Percentiles rank a stretch among this genome's conserved stretches.
Evolutionary conservation across 2,888 invertebrate genomes (phyloP).

Genomic region (Sarcophaga variegata): DNA sequence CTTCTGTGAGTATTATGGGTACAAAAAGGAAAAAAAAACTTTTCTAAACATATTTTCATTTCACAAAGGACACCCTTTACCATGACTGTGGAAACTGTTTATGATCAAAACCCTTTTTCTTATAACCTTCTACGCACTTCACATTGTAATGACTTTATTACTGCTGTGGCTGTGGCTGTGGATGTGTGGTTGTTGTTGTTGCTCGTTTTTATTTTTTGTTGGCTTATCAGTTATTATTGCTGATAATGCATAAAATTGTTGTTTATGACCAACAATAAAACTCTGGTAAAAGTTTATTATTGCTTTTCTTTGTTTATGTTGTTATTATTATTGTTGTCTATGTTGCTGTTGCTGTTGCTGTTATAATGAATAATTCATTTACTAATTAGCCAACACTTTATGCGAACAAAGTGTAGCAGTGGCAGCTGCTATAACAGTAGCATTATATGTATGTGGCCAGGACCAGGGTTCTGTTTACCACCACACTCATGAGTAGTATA

Average conservation of each 20-base stretch:
- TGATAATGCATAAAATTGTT: slow-evolving; percentile 35
- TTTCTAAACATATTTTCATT: no score
- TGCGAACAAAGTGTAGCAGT: background rate
- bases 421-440: background rate
- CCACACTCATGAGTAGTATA: background rate
- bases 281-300: slow-evolving; percentile 34
- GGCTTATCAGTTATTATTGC: slow-evolving; percentile 16
- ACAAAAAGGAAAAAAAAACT: no score
- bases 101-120: background rate
- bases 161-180: background rate
- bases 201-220: slow-evolving; percentile 11
- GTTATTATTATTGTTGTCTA: slow-evolving; percentile 4
- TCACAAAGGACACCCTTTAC: slow-evolving; percentile 10
- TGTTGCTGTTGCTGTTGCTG: background rate
- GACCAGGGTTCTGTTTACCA: no score
- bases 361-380: slow-evolving; percentile 44
- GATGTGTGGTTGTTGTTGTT: background rate
- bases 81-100: no score
- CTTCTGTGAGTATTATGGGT: no score
- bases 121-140: background rate
- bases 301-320: background rate
- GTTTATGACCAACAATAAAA: slow-evolving; percentile 37
- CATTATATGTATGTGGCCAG: background rate
- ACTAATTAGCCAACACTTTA: slow-evolving; percentile 36
- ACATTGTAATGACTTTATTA: slow-evolving; percentile 40